Conservation (phyloP, 2,888 invertebrate species). For the Lordiphosa andalusiaca region DNA sequence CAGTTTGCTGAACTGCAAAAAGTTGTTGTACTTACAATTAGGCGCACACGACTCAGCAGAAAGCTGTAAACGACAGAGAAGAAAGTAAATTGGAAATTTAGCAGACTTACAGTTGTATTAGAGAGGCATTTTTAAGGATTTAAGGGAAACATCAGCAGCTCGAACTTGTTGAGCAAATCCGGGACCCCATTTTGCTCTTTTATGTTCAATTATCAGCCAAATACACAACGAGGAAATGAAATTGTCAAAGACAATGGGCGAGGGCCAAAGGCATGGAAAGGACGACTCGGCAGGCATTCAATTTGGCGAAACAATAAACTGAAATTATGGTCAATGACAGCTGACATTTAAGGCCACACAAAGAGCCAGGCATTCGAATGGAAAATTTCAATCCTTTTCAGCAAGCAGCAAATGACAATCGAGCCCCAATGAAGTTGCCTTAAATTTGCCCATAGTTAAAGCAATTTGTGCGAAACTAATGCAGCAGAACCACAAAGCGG, state of each 20-base stretch:
- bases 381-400: constrained; percentile 50
- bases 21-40: constrained; percentile 65
- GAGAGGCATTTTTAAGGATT: constrained; percentile 41
- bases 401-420: constrained; percentile 47
- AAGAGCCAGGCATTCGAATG: constrained; percentile 37
- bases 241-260: constrained; percentile 40
- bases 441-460: constrained; percentile 61
- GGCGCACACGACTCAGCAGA: constrained; percentile 65
- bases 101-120: constrained; percentile 48
- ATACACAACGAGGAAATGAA: constrained; percentile 50
- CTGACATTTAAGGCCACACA: constrained; percentile 49
- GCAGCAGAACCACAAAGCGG: constrained; percentile 54
- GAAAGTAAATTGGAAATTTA: constrained; percentile 65
- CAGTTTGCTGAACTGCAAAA: constrained; percentile 54
- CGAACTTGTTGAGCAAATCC: constrained; percentile 1
- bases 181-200: constrained; percentile 12
- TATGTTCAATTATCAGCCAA: constrained; percentile 54
- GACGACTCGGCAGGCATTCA: constrained; percentile 39
- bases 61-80: constrained; percentile 25
- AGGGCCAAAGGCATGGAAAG: constrained; percentile 33
- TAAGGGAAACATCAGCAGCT: constrained; percentile 26
- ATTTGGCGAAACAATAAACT: constrained; percentile 62
- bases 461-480: constrained; percentile 59
- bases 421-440: constrained; percentile 54
- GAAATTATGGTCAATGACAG: constrained; percentile 65